phyloP scores from a whole-genome alignment of 2,113 vertebrate genomes.

The Chamaea fasciata region DNA sequence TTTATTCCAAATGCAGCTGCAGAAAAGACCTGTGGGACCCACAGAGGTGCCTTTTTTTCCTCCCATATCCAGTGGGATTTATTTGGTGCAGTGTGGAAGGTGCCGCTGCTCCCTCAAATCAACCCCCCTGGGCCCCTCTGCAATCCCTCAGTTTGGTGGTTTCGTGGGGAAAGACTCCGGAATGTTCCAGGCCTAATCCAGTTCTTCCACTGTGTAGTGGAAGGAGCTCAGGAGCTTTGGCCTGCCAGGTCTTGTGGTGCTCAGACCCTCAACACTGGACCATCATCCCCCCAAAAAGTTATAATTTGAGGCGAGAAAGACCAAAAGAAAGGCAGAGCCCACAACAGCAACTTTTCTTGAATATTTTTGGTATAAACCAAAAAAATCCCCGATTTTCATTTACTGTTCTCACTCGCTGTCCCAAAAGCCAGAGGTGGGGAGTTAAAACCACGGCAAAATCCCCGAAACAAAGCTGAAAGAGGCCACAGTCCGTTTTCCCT shows the following conservation, averaged over 20 bases:
- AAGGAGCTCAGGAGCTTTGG: background rate
- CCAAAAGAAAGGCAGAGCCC: background rate
- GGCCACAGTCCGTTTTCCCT: background rate
- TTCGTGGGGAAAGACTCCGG: background rate
- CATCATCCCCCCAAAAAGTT: background rate
- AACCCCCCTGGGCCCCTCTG: background rate
- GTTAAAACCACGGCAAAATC: background rate
- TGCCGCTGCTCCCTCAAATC: background rate
- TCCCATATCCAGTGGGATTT: rapidly evolving
- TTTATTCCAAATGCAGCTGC: background rate
- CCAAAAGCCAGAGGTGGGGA: background rate
- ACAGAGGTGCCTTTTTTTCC: too few relatives aligned
- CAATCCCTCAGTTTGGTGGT: background rate
- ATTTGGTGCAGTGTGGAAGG: background rate
- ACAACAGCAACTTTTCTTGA: background rate
- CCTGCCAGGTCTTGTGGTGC: background rate
- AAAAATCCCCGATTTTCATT: background rate
- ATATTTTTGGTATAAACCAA: background rate
- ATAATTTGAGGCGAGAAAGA: background rate
- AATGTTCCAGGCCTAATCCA: background rate
- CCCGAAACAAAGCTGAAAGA: background rate
- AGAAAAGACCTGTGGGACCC: background rate
- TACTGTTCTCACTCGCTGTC: background rate
- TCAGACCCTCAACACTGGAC: background rate
- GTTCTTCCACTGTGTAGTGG: background rate